These are phyloP conservation scores for Trematomus loennbergii DNA, from an alignment of 2,113 vertebrate genomes.

Conservation along the genomic window DNA sequence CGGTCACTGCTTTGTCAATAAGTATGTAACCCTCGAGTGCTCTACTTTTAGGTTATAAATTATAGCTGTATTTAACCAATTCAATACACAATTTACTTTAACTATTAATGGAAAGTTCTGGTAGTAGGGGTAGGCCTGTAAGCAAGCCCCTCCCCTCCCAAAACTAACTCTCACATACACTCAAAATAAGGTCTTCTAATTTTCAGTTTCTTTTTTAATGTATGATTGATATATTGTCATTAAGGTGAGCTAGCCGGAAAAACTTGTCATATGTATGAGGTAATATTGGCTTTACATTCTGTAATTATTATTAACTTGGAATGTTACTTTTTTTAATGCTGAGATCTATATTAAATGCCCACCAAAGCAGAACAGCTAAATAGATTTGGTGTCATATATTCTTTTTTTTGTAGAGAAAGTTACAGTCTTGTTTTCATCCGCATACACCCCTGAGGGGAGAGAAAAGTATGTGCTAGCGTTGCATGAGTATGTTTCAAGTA, in stretches of 20 bases:
- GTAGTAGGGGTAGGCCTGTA: conserved; percentile 48
- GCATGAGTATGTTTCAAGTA: conserved; percentile 71
- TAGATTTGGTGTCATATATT: background rate
- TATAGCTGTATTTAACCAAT: background rate
- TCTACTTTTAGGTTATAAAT: background rate
- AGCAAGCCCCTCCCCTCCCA: conserved; percentile 46
- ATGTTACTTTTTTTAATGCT: background rate
- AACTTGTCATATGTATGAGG: background rate
- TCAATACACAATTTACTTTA: background rate
- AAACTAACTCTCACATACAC: conserved; percentile 4
- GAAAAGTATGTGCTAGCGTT: conserved; percentile 81
- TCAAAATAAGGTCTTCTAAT: background rate
- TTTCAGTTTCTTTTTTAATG: background rate
- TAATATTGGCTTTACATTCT: background rate
- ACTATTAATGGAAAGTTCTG: background rate
- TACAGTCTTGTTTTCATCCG: conserved; percentile 59
- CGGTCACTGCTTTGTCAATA: conserved; percentile 8
- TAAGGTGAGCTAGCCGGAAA: background rate
- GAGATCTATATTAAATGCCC: background rate
- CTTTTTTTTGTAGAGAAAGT: conserved; percentile 16
- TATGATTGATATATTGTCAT: background rate
- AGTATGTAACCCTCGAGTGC: background rate
- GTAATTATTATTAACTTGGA: background rate
- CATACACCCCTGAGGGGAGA: conserved; percentile 70
- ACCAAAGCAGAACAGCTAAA: background rate